phyloP scores from a whole-genome alignment of 2,888 invertebrate species.

The Rhyacophila evoluta region DNA sequence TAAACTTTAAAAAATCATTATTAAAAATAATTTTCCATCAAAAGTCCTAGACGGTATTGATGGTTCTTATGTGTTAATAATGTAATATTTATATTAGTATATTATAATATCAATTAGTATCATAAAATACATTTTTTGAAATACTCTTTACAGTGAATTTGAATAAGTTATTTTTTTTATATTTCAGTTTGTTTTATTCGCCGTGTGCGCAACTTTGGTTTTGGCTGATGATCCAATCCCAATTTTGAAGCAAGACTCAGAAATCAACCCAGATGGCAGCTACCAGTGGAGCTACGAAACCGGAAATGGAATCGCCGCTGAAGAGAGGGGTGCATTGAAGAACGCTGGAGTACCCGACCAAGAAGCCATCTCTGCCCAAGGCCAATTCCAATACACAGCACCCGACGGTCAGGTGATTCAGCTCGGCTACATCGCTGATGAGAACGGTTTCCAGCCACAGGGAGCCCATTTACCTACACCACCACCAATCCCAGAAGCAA shows the following conservation, averaged over 20 bases:
- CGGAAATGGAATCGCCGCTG: constrained; percentile 73
- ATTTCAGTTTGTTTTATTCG: constrained; percentile 64
- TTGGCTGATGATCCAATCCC: constrained; percentile 61
- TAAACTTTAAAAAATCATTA: too few relatives aligned
- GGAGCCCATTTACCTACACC: constrained; percentile 74
- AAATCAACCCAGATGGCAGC: constrained; percentile 72
- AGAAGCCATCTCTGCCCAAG: constrained; percentile 70
- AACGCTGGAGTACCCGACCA: constrained; percentile 58
- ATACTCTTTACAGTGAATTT: too few relatives aligned
- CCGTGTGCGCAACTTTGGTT: constrained; percentile 61
- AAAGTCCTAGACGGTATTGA: too few relatives aligned
- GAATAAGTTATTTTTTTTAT: too few relatives aligned
- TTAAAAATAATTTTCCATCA: too few relatives aligned
- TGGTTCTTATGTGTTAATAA: too few relatives aligned
- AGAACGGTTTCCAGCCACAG: constrained; percentile 77
- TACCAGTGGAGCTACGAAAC: constrained; percentile 73
- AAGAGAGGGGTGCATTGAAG: constrained; percentile 70
- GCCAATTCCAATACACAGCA: constrained; percentile 73
- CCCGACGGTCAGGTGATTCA: constrained; percentile 74
- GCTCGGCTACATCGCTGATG: constrained; percentile 75
- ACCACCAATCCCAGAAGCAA: constrained; percentile 78
- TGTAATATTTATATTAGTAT: too few relatives aligned
- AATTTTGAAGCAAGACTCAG: constrained; percentile 70
- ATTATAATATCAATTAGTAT: too few relatives aligned
- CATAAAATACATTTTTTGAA: too few relatives aligned